Evolutionary conservation across 2,888 invertebrate species (phyloP), one percentile per base, ranked within the genome.

Genomic region (Tenthredo livida): DNA sequence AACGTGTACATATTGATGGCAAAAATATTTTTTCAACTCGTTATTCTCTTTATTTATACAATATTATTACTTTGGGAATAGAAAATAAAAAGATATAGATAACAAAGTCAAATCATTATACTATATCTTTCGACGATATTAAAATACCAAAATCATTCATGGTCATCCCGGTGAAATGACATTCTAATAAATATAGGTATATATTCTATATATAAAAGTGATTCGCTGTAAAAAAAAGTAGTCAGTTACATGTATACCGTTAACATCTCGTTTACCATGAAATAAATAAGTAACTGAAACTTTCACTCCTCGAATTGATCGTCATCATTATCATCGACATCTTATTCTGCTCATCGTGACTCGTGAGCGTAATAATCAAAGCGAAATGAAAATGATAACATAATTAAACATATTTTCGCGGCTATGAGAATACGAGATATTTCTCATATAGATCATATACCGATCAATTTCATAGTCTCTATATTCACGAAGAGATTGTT

Each of bases 251-350:
- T n/a, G 21, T 17, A 10, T 73, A 73, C 72, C 72, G 72, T 73
- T 73, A 73, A n/a, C 72, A 73, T 73, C 43, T 73, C 72, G 72
- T 73, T 73, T 73, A 73, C 72, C 43, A 21, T 43, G 72, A 73
- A 43, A 73, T 43, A n/a, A 40, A 50, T 12, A n/a, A 40, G 33
- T 12, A 21, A 77, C 15, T 17, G 50, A 54, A 77, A 77, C 77
- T 77, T 77, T 77, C 77, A 77, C 77, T 77, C 54, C 12, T 50
- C 7, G 75, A 50, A 77, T 77, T 50, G 21, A 37, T 50, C 40
- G n/a, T 77, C 50, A 29, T 29, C 47, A 50, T 29, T 9, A n/a
- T 33, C 33, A 33, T 50, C 50, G 15, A n/a, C 75, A 37, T 50
- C 47, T 15, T 29, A 67, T 72, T 37, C n/a, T 37, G 37, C 21